Evolutionary conservation across 2,797 vertebrate genomes (phyloP).

Genomic region (Poecilia velifera): DNA sequence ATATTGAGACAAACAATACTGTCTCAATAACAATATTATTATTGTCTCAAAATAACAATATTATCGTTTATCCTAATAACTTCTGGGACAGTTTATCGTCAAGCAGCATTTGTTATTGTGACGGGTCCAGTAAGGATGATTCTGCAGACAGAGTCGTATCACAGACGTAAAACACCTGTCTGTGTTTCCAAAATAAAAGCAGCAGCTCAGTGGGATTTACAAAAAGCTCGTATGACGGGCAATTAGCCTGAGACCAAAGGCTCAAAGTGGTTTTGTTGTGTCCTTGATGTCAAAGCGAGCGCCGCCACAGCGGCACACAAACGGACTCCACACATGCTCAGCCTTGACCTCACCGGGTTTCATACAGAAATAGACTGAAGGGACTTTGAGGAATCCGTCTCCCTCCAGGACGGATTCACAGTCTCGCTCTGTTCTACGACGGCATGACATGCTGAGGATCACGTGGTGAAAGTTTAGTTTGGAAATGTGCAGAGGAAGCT

Average conservation of each 20-base stretch:
- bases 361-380: constrained; percentile 27
- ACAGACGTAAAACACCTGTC: constrained; percentile 7
- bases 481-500: not conserved
- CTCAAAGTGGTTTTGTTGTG: constrained; percentile 27
- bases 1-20: too few relatives aligned
- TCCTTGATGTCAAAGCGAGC: constrained; percentile 53
- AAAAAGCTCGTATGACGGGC: constrained; percentile 47
- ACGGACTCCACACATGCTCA: constrained; percentile 36
- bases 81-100: too few relatives aligned
- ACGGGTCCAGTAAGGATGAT: not conserved
- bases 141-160: not conserved
- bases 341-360: constrained; percentile 44
- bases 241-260: constrained; percentile 51
- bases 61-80: too few relatives aligned
- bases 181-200: constrained; percentile 45
- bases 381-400: constrained; percentile 42
- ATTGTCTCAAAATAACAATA: too few relatives aligned
- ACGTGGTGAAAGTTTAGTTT: constrained; percentile 35
- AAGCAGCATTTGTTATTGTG: too few relatives aligned
- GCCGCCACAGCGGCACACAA: constrained; percentile 31
- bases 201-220: constrained; percentile 53
- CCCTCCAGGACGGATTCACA: not conserved
- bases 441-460: not conserved
- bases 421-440: constrained; percentile 7
- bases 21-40: too few relatives aligned